Conservation (phyloP, 2,113 vertebrate genomes). For the Xenotilapia caudafasciata region DNA sequence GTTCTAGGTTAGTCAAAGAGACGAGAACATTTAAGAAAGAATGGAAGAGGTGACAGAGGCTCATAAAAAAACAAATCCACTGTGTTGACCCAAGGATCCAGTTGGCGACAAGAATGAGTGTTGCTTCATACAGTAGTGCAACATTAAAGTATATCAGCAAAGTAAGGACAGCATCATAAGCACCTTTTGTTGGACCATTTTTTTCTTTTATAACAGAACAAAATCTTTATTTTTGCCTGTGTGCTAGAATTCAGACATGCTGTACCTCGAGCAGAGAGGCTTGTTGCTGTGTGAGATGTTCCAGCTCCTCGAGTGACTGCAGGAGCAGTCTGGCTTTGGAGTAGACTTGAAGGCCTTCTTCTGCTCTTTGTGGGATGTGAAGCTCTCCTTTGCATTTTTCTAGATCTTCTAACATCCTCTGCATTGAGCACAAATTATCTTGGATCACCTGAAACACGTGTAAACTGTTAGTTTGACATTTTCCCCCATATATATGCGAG, state of each 20-base stretch:
- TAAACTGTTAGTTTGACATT: not conserved
- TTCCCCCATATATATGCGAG: not conserved
- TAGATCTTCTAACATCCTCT: slow-evolving; percentile 75
- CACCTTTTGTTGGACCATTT: not conserved
- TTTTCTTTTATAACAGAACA: not conserved
- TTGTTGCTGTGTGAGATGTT: slow-evolving; percentile 76
- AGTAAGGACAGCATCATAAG: not conserved
- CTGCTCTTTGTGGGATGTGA: slow-evolving; percentile 63
- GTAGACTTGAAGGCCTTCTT: slow-evolving; percentile 75
- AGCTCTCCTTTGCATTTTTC: slow-evolving; percentile 72
- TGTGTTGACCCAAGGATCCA: not conserved
- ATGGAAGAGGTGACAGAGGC: not conserved
- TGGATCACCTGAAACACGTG: slow-evolving; percentile 77
- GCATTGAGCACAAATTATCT: slow-evolving; percentile 81
- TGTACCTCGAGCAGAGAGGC: slow-evolving; percentile 76
- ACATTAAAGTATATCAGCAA: not conserved
- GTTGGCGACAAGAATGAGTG: not conserved
- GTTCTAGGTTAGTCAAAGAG: not conserved
- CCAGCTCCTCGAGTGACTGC: slow-evolving; percentile 75
- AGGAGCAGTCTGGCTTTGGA: slow-evolving; percentile 70
- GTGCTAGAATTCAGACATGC: not conserved
- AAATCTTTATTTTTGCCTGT: not conserved
- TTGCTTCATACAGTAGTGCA: not conserved
- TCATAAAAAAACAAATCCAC: not conserved
- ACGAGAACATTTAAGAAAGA: not conserved